Base-by-base conservation (phyloP, 2,797 vertebrate genomes). In the Hydrolagus colliei region DNA sequence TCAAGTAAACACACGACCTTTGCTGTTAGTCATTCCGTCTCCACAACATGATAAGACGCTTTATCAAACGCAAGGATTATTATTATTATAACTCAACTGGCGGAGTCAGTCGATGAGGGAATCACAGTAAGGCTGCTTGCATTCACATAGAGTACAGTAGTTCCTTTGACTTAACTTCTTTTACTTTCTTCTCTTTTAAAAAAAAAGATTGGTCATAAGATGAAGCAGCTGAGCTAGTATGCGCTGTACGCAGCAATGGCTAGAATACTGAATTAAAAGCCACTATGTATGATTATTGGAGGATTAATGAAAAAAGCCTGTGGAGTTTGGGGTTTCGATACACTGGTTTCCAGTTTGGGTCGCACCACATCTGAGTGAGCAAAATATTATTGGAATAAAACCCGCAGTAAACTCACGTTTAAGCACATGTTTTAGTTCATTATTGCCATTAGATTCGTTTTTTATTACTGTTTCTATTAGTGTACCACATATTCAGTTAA, bases 371-470 rank as follows among this genome's bases (percentile, higher is more conserved):
- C 76, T 79, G 59, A 79, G 59, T 10, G 76, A 63, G 11, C 22
- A 79, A 27, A n/a, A 79, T 79, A 63, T 62, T 22, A 78, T 78
- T 22, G 59, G 20, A 61, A 62, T 12, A 22, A 62, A 79, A 63
- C 59, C 59, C 59, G 62, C 59, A 79, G n/a, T 52, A 79, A 22
- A 61, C 76, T 12, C 76, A 78, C 59, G 7, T 61, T 78, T 18
- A 79, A 22, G 41, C 76, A 22, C 76, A 78, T n/a, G 7, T 61
- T 78, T 78, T 61, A 79, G 16, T 61, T 79, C 76, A 79, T 63
- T 79, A 79, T 79, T 79, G 61, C 76, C 76, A 79, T 79, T 63
- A 79, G 76, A 22, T 22, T 79, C 63, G n/a, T 12, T n/a, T 11
- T 79, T 79, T 63, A 61, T 63, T 79, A 79, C n/a, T 9, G 76